Evolutionary conservation across 35 echinoderm and acorn worm species (phyloP), one percentile per base, ranked within the genome.

Genomic region (Strongylocentrotus purpuratus): DNA sequence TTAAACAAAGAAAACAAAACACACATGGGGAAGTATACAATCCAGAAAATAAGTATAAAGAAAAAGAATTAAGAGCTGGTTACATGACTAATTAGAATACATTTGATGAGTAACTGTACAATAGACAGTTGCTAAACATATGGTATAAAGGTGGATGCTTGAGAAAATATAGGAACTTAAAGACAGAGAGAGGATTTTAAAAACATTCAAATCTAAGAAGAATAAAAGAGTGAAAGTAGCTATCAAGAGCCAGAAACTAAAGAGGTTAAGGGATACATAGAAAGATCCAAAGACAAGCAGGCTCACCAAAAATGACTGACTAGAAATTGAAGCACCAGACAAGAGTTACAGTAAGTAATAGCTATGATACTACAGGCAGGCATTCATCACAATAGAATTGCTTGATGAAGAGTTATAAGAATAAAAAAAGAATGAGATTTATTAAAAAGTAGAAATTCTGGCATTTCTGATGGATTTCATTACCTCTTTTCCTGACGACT

Each of bases 401-500:
- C 65, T n/a, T 22, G 28, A 78, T 78, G 65, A n/a, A 78, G 65
- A 78, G 20, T 78, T 78, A 78, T 25, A 78, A 78, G 4, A 9
- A 59, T 55, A 14, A n/a, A 7, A 78, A 78, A 78, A 78, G 22
- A 78, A 78, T 78, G 22, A 78, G 65, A 78, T 59, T 59, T 13
- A 59, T 59, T 55, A 78, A 78, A 78, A 28, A 8, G 65, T 78
- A 78, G 65, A 78, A 89, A 89, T 41, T 89, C 87, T 89, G 87
- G 33, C 33, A 46, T 41, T 89, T 89, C 33, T 17, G 32, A 41
- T 89, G 15, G 91, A n/a, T 93, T 93, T 93, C 22, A 93, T 93
- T 93, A 93, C 91, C 91, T 93, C 91, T 33, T 93, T 93, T 93
- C 91, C 91, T 47, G 91, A 93, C 91, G 91, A 93, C 91, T 93